These are phyloP conservation scores for Celastrina argiolus DNA, from an alignment of 2,888 invertebrate genomes.

Conservation along the genomic window DNA sequence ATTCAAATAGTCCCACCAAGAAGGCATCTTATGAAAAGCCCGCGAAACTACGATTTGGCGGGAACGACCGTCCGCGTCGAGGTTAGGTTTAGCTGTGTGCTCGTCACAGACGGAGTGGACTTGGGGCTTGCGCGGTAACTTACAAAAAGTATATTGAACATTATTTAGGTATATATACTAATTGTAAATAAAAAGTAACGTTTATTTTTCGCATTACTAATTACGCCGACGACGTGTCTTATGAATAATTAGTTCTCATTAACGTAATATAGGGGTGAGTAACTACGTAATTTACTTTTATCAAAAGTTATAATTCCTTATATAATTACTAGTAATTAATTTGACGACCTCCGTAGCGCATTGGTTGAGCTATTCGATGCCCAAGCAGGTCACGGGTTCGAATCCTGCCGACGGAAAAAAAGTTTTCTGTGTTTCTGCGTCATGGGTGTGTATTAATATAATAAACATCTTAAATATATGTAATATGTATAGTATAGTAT, in stretches of 20 bases:
- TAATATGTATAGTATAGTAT: too few species aligned
- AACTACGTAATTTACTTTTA: background rate
- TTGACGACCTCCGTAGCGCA: too few species aligned
- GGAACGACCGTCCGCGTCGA: slow-evolving; percentile 41
- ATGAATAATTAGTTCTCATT: background rate
- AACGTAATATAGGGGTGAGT: background rate
- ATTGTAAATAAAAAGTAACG: background rate
- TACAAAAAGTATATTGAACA: background rate
- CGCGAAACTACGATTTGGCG: slow-evolving; percentile 41
- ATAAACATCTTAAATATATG: too few species aligned
- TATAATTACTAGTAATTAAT: background rate
- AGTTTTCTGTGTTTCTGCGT: too few species aligned
- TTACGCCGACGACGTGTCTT: background rate
- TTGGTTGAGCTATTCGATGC: too few species aligned
- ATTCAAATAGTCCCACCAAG: slow-evolving; percentile 80
- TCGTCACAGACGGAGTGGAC: background rate
- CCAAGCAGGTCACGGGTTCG: too few species aligned
- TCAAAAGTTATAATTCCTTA: background rate
- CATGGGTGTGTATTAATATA: too few species aligned
- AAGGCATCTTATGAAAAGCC: slow-evolving; percentile 70
- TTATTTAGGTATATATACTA: background rate
- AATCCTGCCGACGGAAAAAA: too few species aligned
- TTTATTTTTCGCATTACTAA: slow-evolving; percentile 4
- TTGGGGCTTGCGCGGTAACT: slow-evolving; percentile 3
- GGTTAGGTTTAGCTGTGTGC: slow-evolving; percentile 43